Conservation (phyloP, 2,888 invertebrate genomes). For the Drosophila subquinaria region DNA sequence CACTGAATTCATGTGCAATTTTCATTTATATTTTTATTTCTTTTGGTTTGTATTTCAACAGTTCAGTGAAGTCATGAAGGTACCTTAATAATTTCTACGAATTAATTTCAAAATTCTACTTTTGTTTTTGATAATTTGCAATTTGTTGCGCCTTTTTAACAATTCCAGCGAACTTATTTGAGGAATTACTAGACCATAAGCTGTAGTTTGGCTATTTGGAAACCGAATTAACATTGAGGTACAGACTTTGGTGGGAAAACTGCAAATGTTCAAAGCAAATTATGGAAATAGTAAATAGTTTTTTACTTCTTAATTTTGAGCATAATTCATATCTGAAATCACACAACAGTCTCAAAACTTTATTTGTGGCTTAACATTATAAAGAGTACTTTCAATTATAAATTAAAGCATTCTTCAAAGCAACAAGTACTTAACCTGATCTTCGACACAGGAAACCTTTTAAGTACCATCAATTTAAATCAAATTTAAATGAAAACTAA, state of each 20-base stretch:
- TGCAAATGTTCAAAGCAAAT: no score
- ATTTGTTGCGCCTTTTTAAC: conserved; percentile 31
- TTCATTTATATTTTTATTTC: conserved; percentile 33
- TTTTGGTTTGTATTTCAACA: conserved; percentile 13
- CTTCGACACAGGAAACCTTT: background rate
- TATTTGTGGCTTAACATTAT: no score
- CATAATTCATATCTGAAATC: no score
- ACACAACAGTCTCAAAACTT: no score
- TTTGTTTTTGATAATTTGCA: conserved; percentile 13
- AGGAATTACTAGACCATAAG: conserved; percentile 28
- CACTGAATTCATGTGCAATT: conserved; percentile 67
- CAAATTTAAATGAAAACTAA: background rate
- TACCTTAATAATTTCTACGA: conserved; percentile 46
- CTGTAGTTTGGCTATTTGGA: background rate
- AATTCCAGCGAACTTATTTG: conserved; percentile 25
- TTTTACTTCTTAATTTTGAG: no score
- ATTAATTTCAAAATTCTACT: conserved; percentile 38
- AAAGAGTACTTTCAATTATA: background rate
- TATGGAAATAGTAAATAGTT: no score
- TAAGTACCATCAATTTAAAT: no score
- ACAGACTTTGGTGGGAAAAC: no score
- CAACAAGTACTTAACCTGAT: background rate
- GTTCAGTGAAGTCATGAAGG: conserved; percentile 58
- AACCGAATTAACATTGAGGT: background rate
- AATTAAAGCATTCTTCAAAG: no score